Evolutionary conservation across 2,113 vertebrate species (phyloP), one percentile per base, ranked within the genome.

Genomic region (Heteronetta atricapilla): DNA sequence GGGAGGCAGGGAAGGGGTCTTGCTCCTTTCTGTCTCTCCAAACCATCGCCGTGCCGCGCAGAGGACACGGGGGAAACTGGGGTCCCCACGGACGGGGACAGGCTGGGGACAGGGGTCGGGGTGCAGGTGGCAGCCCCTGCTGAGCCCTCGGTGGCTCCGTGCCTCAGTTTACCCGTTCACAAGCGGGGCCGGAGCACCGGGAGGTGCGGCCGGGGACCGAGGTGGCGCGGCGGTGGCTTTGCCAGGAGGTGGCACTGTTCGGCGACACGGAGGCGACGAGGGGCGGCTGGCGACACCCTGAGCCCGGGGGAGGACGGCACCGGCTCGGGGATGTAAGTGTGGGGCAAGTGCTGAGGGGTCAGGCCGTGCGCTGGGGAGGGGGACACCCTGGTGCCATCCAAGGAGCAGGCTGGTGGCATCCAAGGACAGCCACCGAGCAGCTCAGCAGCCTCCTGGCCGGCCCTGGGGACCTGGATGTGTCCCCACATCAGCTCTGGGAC

Each of bases 191-290:
- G 36, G 33, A n/a, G 29, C 0, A 1, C 29, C 58, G 36, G 26
- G 14, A 42, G 26, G 44, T 9, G 8, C 19, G 8, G 44, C 44
- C 9, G 0, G 62, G 2, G 50, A 4, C 74, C 18, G 34, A 23
- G 58, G 29, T 40, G 1, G 58, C 11, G 25, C 7, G 80, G 78
- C n/a, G 42, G 73, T 31, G 72, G 73, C 56, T 77, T 53, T 89
- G 91, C 96, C 97, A 95, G 97, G 89, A 97, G 97, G 28, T 97
- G 97, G 97, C 90, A 76, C 93, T 96, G 90, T 97, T 96, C 50
- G 62, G 46, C 0, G 20, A 25, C 7, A 1, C 1, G 63, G 72
- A 29, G 11, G 3, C 3, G 1, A 8, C 11, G 29, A 6, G 7
- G 59, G 56, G 2, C n/a, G 59, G 25, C 19, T 67, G 10, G 34